Conservation (phyloP, 2,888 invertebrate species). For the Lasioglossum zephyrum region DNA sequence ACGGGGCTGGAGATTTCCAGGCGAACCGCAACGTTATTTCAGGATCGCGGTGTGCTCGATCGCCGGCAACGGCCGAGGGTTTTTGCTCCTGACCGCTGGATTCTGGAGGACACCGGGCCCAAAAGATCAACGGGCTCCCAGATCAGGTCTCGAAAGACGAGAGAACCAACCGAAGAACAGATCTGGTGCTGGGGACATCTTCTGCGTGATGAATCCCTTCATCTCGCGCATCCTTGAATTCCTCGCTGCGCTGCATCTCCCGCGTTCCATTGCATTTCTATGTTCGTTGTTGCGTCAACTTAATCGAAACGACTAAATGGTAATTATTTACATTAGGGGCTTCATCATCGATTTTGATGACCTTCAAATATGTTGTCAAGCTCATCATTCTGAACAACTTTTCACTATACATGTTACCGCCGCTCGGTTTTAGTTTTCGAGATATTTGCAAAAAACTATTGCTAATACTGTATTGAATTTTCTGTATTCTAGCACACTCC, state of each 20-base stretch:
- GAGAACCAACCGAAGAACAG: constrained; percentile 18
- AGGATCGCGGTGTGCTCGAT: constrained; percentile 32
- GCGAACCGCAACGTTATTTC: constrained; percentile 61
- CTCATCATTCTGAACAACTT: no score
- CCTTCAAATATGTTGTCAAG: no score
- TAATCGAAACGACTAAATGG: no score
- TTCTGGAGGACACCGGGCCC: constrained; percentile 25
- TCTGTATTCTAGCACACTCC: no score
- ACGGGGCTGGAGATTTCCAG: constrained; percentile 42
- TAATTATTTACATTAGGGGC: no score
- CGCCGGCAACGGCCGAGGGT: constrained; percentile 33
- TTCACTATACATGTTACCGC: no score
- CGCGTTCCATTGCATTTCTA: not conserved
- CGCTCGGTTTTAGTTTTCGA: no score
- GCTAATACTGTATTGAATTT: no score
- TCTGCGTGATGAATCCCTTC: constrained; percentile 69
- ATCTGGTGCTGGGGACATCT: constrained; percentile 56
- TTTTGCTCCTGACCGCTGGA: constrained; percentile 51
- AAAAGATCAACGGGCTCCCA: constrained; percentile 23
- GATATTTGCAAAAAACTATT: no score
- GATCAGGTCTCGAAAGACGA: constrained; percentile 23
- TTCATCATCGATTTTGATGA: no score
- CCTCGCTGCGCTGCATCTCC: not conserved
- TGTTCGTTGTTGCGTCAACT: no score
- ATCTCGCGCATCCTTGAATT: constrained; percentile 62